These are phyloP conservation scores for Vannuccia rotundouncinata DNA, from an alignment of 2,888 invertebrate genomes.

Conservation along the genomic window DNA sequence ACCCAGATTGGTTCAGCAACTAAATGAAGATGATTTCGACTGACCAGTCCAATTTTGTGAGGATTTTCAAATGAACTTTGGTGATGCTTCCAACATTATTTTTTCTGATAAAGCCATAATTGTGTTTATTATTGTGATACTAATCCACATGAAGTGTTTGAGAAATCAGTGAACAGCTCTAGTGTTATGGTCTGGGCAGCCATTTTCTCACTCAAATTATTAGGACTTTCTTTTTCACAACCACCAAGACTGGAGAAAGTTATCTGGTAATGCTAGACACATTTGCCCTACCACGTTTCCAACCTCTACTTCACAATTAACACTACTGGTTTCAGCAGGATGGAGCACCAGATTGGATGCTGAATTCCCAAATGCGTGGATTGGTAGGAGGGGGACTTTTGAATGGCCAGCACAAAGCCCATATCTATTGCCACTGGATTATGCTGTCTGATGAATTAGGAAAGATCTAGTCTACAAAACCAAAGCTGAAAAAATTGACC, in stretches of 20 bases:
- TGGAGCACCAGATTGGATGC: too few species aligned
- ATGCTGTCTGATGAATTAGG: too few species aligned
- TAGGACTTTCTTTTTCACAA: neutral
- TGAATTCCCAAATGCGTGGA: too few species aligned
- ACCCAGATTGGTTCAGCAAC: conserved; percentile 9
- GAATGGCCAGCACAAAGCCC: too few species aligned
- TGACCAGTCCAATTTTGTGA: neutral
- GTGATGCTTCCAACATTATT: neutral
- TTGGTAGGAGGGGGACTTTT: too few species aligned
- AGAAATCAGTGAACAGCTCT: conserved; percentile 12
- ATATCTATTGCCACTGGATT: too few species aligned
- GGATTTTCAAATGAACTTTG: neutral
- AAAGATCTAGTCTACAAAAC: too few species aligned
- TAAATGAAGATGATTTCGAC: conserved; percentile 1
- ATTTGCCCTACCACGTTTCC: conserved; percentile 2
- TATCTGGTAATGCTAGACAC: conserved; percentile 3
- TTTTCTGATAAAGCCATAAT: conserved; percentile 3
- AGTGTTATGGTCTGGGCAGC: conserved; percentile 23
- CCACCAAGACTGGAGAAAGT: conserved; percentile 5
- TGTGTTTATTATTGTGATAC: conserved; percentile 17
- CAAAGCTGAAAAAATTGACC: too few species aligned
- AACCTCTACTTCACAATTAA: neutral
- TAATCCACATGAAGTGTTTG: conserved; percentile 20
- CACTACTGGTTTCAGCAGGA: conserved; percentile 15
- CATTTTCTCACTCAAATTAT: conserved; percentile 10